Evolutionary conservation across 2,888 invertebrate species (phyloP).

Genomic region (Dasysyrphus tricinctus): DNA sequence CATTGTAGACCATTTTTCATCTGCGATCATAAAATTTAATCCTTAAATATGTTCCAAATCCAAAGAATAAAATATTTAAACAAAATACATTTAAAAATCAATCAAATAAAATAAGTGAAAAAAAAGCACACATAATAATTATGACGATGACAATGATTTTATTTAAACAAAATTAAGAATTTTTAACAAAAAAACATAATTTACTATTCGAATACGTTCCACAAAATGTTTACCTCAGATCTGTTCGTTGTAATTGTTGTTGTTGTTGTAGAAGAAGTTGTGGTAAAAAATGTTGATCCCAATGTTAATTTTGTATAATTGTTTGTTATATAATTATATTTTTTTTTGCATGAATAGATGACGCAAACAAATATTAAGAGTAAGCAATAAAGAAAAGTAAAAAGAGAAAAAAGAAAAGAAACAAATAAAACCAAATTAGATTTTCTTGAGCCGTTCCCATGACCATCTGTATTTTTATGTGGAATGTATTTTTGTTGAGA

Average conservation of each 20-base stretch:
- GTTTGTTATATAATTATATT: conserved; percentile 8
- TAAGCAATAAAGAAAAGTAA: conserved; percentile 78
- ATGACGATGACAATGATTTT: conserved; percentile 33
- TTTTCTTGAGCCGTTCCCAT: conserved; percentile 83
- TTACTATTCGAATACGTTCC: conserved; percentile 43
- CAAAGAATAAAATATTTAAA: conserved; percentile 34
- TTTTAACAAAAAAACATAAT: conserved; percentile 11
- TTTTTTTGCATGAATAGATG: conserved; percentile 62
- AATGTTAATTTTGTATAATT: conserved; percentile 56
- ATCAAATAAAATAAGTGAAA: conserved; percentile 32
- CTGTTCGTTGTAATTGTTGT: conserved; percentile 76
- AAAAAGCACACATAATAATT: conserved; percentile 59
- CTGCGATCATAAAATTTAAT: too few species aligned
- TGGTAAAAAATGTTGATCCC: conserved; percentile 58
- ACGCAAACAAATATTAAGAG: conserved; percentile 46
- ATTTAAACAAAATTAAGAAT: conserved; percentile 14
- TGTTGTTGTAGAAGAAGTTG: conserved; percentile 60
- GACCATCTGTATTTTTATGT: conserved; percentile 80
- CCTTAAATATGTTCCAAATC: conserved; percentile 38
- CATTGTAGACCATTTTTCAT: too few species aligned
- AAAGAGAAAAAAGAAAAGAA: conserved; percentile 77
- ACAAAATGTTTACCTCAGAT: conserved; percentile 81
- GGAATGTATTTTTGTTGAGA: conserved; percentile 69
- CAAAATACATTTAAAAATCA: conserved; percentile 34
- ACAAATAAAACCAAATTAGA: conserved; percentile 80